Evolutionary conservation across 2,113 vertebrate genomes (phyloP).

Genomic region (Neolamprologus hecqui): DNA sequence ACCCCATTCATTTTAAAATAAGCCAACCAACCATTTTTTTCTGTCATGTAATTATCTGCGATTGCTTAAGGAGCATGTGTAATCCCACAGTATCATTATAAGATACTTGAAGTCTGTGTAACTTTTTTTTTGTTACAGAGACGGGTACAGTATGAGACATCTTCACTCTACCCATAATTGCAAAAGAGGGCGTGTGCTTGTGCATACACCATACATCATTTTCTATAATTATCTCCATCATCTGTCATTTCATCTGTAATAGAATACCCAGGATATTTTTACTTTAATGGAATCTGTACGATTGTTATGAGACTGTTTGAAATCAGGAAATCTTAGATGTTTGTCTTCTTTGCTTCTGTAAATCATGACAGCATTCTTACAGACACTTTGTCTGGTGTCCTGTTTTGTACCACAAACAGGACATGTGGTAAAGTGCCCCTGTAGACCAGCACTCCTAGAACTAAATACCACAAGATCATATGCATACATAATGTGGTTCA

Average conservation of each 20-base stretch:
- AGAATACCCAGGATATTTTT: background rate
- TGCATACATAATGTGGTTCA: background rate
- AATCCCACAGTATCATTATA: background rate
- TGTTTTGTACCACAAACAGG: background rate
- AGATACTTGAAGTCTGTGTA: background rate
- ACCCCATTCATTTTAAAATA: background rate
- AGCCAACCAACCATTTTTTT: background rate
- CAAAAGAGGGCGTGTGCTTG: background rate
- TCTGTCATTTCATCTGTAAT: background rate
- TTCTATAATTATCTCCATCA: background rate
- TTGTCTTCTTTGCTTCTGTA: background rate
- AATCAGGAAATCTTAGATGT: background rate
- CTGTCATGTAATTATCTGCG: background rate
- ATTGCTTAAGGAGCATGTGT: accelerated
- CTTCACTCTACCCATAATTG: accelerated
- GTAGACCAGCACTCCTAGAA: background rate
- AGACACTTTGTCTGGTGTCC: background rate
- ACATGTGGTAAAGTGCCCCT: background rate
- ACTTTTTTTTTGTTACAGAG: background rate
- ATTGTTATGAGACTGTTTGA: background rate
- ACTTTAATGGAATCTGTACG: background rate
- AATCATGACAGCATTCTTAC: background rate
- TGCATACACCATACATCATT: background rate
- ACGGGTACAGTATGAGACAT: background rate
- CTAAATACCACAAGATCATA: background rate